Conservation (phyloP, 2,888 invertebrate species). For the Lycaena phlaeas region DNA sequence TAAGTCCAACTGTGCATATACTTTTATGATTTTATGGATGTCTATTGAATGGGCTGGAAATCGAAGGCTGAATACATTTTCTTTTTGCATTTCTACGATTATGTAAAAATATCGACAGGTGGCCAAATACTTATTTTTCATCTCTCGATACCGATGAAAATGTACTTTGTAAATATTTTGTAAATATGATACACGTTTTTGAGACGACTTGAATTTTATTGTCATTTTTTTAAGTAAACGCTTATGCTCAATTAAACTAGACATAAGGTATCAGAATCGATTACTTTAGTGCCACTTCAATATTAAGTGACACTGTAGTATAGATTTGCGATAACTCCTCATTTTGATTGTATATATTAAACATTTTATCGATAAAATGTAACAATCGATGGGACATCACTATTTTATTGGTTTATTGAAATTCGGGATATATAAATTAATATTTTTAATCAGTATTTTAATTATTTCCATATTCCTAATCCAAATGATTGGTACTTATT, state of each 20-base stretch:
- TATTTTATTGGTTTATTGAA: slow-evolving; percentile 1
- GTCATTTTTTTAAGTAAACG: slow-evolving; percentile 54
- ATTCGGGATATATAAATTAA: slow-evolving; percentile 3
- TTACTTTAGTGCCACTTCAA: slow-evolving; percentile 17
- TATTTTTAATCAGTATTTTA: slow-evolving; percentile 6
- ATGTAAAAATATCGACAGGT: slow-evolving; percentile 31
- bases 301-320: slow-evolving; percentile 23
- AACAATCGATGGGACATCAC: slow-evolving; percentile 19
- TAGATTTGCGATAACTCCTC: slow-evolving; percentile 24
- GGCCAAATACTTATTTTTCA: slow-evolving; percentile 54
- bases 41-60: slow-evolving; percentile 26
- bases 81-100: slow-evolving; percentile 24
- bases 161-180: slow-evolving; percentile 66
- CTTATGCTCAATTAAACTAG: slow-evolving; percentile 70
- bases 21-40: slow-evolving; percentile 28
- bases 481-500: slow-evolving; percentile 44
- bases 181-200: slow-evolving; percentile 58
- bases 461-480: slow-evolving; percentile 11
- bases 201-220: slow-evolving; percentile 45
- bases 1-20: slow-evolving; percentile 18
- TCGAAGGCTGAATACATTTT: slow-evolving; percentile 33
- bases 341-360: slow-evolving; percentile 22
- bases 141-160: slow-evolving; percentile 34
- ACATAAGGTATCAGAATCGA: slow-evolving; percentile 37
- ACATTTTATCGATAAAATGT: slow-evolving; percentile 20